Conservation (phyloP, 2,113 vertebrate species). For the Crypturellus undulatus region DNA sequence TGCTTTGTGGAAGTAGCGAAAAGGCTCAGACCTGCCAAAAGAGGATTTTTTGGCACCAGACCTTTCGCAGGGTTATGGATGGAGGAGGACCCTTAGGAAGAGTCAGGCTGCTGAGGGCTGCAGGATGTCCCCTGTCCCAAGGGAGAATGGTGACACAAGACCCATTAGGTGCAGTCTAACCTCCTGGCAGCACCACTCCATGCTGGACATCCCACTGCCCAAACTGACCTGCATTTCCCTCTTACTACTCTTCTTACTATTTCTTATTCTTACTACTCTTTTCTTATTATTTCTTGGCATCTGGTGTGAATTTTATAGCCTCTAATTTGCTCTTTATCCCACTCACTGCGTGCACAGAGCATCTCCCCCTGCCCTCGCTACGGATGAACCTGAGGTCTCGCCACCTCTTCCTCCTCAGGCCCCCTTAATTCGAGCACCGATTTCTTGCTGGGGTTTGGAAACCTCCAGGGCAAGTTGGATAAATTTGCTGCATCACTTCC, state of each 20-base stretch:
- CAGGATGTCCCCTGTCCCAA: too few species aligned
- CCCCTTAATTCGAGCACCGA: background rate
- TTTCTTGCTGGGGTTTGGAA: background rate
- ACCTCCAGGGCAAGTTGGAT: background rate
- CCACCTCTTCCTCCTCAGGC: background rate
- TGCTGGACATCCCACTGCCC: background rate
- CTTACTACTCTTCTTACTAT: background rate
- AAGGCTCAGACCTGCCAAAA: fast-evolving
- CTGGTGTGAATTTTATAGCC: background rate
- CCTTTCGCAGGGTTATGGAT: background rate
- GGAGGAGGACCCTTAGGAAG: background rate
- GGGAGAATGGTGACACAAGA: too few species aligned
- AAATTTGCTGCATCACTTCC: constrained; percentile 10
- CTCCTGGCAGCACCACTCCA: background rate
- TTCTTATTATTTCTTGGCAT: background rate
- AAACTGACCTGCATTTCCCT: background rate
- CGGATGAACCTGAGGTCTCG: background rate
- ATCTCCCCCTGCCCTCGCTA: too few species aligned
- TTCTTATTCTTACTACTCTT: too few species aligned
- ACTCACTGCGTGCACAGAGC: background rate
- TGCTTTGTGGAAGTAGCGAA: background rate
- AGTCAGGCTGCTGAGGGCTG: background rate
- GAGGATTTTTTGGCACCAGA: background rate
- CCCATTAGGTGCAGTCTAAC: background rate
- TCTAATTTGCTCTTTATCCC: background rate